Conservation (phyloP, 2,113 vertebrate species). For the Myanophis thanlyinensis region DNA sequence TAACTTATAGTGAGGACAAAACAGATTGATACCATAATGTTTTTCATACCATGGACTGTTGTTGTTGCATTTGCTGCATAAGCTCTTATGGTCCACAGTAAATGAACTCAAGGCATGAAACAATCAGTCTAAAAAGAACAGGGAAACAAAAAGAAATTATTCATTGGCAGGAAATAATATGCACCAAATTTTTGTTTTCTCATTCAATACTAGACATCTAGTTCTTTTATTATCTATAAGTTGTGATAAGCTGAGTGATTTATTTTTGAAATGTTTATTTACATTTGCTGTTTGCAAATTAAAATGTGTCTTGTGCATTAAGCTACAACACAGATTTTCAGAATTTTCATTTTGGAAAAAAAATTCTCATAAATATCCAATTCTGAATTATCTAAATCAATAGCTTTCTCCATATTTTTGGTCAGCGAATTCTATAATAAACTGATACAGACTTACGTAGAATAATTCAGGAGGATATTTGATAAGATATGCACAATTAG, state of each 20-base stretch:
- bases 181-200: background rate
- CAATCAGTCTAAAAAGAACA: constrained; percentile 20
- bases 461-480: background rate
- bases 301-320: background rate
- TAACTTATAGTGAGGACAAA: no score
- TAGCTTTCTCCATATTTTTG: background rate
- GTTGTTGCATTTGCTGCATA: constrained; percentile 34
- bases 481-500: background rate
- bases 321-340: background rate
- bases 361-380: background rate
- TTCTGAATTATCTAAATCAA: background rate
- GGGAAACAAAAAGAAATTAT: background rate
- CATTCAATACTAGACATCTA: background rate
- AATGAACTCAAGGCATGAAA: constrained; percentile 40
- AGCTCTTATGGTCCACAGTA: constrained; percentile 65
- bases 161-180: constrained; percentile 26
- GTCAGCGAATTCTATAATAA: background rate
- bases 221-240: background rate
- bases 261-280: background rate
- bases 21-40: constrained; percentile 62
- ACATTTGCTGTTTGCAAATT: no score
- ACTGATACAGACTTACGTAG: background rate
- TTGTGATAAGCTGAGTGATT: background rate
- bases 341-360: background rate
- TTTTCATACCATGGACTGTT: constrained; percentile 72